These are phyloP conservation scores for Pherbina coryleti DNA, from an alignment of 2,888 invertebrate genomes.

Conservation along the genomic window DNA sequence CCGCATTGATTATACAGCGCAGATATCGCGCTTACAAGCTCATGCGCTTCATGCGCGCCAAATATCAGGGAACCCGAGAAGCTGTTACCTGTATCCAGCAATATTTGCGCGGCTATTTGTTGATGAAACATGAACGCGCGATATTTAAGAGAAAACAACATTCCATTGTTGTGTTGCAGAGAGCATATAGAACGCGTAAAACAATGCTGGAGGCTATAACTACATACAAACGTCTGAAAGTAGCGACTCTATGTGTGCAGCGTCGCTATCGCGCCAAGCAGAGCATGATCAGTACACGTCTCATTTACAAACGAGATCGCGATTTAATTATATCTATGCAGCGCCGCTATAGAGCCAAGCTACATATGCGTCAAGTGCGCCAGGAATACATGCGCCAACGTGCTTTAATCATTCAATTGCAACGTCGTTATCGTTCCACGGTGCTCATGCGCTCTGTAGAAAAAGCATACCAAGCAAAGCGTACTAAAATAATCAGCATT, in stretches of 20 bases:
- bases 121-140: slow-evolving; percentile 46
- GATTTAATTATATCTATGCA: slow-evolving; percentile 58
- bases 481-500: slow-evolving; percentile 54
- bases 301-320: slow-evolving; percentile 53
- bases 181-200: slow-evolving; percentile 55
- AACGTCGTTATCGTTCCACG: slow-evolving; percentile 59
- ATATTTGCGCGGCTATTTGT: slow-evolving; percentile 60
- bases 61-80: slow-evolving; percentile 56
- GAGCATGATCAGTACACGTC: slow-evolving; percentile 42
- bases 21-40: slow-evolving; percentile 56
- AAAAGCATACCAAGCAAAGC: slow-evolving; percentile 49
- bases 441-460: slow-evolving; percentile 51
- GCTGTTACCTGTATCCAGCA: slow-evolving; percentile 66
- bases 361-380: slow-evolving; percentile 54
- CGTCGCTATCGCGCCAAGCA: slow-evolving; percentile 66
- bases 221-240: slow-evolving; percentile 51
- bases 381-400: slow-evolving; percentile 49
- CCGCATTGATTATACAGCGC: slow-evolving; percentile 60
- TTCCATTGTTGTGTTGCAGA: slow-evolving; percentile 49
- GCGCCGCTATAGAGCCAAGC: slow-evolving; percentile 56
- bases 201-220: slow-evolving; percentile 48
- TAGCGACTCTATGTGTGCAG: slow-evolving; percentile 65
- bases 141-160: slow-evolving; percentile 39
- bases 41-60: slow-evolving; percentile 62
- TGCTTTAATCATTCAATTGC: slow-evolving; percentile 51